Evolutionary conservation across 2,888 invertebrate genomes (phyloP), one percentile per base, ranked within the genome.

Genomic region (Leptinotarsa tumamoca): DNA sequence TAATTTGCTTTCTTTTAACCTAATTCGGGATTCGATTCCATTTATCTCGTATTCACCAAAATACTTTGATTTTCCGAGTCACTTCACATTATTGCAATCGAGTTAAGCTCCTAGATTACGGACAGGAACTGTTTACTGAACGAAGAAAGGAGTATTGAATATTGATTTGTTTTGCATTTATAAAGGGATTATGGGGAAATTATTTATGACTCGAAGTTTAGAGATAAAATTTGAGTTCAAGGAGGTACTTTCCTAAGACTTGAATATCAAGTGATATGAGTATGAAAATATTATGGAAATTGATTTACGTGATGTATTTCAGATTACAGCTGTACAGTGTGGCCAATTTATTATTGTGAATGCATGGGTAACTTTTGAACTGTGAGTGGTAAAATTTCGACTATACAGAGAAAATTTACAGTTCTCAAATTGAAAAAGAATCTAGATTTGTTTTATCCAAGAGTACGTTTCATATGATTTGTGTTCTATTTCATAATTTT

Each of bases 1-100:
- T n/a, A 63, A 63, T 33, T 33, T 7, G 63, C 27, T 18, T 63
- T 63, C 63, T 63, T 43, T 18, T 5, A 63, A 43, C 43, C 63
- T 43, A 27, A 33, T 63, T 63, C 63, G 63, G 58, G 23, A 58
- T 58, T 23, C 14, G 33, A 63, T 43, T 63, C 33, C 63, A n/a
- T 14, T 23, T 23, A 21, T 58, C 13, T 23, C 58, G 23, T 23
- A n/a, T 63, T 63, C 63, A n/a, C 5, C 63, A n/a, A 10, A 17
- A 43, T 43, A 43, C 63, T 63, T 63, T 63, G 63, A 33, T 63
- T 63, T 63, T n/a, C 63, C 63, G 43, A 43, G 27, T 63, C 43
- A 15, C 63, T 63, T 43, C n/a, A 43, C 58, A 58, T 58, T 58
- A 58, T 58, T 21, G 4, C 23, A 0, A 43, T 17, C 17, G 43